Conservation (phyloP, 2,113 vertebrate genomes). For the Petrocephalus microphthalmus region DNA sequence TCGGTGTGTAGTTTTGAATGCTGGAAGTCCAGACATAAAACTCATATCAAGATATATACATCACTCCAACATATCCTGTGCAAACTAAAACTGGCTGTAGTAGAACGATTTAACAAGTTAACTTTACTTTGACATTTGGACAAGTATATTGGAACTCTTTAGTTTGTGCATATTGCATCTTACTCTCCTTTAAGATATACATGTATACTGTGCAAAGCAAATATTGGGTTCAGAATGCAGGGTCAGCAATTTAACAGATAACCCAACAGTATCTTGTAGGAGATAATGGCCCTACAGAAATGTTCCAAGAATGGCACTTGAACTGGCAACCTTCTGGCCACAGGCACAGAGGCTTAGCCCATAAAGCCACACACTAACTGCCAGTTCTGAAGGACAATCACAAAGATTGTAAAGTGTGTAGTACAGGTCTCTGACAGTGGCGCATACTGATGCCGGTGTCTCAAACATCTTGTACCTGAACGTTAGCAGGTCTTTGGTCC, state of each 20-base stretch:
- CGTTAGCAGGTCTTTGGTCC: constrained; percentile 82
- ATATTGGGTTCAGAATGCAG: background rate
- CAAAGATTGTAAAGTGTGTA: background rate
- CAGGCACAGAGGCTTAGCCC: background rate
- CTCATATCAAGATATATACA: background rate
- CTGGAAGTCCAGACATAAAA: constrained; percentile 47
- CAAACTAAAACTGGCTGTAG: background rate
- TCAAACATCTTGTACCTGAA: constrained; percentile 69
- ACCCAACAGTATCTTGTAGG: background rate
- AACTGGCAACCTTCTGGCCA: background rate
- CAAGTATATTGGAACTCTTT: background rate
- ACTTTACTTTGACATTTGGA: background rate
- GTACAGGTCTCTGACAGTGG: background rate
- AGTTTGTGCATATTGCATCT: background rate
- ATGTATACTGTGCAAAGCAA: background rate
- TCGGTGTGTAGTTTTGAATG: constrained; percentile 81
- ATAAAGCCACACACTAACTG: background rate
- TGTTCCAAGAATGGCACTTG: background rate
- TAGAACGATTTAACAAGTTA: background rate
- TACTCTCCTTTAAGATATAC: background rate
- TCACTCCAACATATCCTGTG: background rate
- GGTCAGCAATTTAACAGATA: background rate
- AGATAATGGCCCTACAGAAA: background rate
- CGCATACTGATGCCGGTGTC: background rate
- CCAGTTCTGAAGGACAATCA: background rate